Base-by-base conservation (phyloP, 1,140 invertebrate species). In the Drosophila tsacasi region DNA sequence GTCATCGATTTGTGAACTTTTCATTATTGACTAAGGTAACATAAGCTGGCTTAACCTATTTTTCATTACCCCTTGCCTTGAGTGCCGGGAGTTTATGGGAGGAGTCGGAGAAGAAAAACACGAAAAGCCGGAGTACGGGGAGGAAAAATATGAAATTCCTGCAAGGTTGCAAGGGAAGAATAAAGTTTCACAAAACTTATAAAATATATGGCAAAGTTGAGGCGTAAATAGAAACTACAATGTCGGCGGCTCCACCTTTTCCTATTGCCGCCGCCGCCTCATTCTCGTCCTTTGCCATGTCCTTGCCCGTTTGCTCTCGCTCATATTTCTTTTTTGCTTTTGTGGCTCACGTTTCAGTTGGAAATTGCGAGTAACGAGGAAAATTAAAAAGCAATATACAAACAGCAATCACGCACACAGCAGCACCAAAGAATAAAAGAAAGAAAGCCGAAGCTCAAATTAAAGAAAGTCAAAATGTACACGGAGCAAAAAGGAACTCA, bases 361-460 rank as follows among this genome's bases (percentile, higher is more conserved):
- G 83, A 67, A 86, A 85, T 82, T 68, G 61, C 80, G 68, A 89
- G 80, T 87, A 87, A 87, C 81, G 85, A 87, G 85, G 66, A 64
- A 81, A 89, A 89, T 89, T 85, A 89, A 89, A 89, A 89, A 90
- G 84, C 84, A 89, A 89, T 89, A 90, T 81, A 84, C 81, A 84
- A 87, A 90, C 81, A 90, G 76, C 84, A 83, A 89, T 89, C 83
- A 85, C 83, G 79, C 79, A 86, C 83, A 76, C 61, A 59, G 37
- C 57, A 37, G 49, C 54, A 62, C 1, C 17, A 52, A 30, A 52
- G 27, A 35, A 62, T 61, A 15, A 69, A 71, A 85, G 19, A 69
- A 71, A 81, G 50, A 74, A 85, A 64, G 32, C 68, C 37, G 32
- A 78, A 68, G 78, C 77, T 79, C 68, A 63, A 85, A 87, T 79